Base-by-base conservation (phyloP, 2,797 vertebrate genomes). In the Sebastiscus tertius region DNA sequence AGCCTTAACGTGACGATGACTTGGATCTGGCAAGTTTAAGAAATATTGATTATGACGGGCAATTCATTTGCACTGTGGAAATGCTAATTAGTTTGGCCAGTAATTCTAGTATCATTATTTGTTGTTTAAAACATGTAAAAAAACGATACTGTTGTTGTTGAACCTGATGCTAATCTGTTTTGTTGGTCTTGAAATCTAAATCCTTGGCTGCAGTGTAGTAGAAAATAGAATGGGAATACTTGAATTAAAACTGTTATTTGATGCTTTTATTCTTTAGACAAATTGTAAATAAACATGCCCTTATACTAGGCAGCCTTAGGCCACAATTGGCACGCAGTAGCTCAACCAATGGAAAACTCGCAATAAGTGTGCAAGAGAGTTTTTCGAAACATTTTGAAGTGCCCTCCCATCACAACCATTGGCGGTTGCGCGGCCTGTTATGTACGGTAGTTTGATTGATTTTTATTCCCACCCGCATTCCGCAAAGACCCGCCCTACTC, bases 1-100 rank as follows among this genome's bases (percentile, higher is more conserved):
- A 20, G 3, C 7, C 2, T 49, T 22, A 54, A 72, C 55, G 6
- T 4, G 54, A 69, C 14, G 14, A 64, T 26, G 36, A 54, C 59
- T 79, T 66, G 24, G 72, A 62, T 84, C 80, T 84, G 69, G 64
- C 9, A 27, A 61, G 16, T 70, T 69, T 73, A 24, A 36, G 39
- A 74, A 26, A 79, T 58, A 85, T 66, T 86, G 60, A 72, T 79
- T 61, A 26, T 90, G 86, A 89, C 72, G 63, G 31, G 36, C 22
- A 65, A 72, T 80, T 74, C 1, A 82, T 86, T 87, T 80, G 46
- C 36, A 46, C 33, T 72, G 49, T 42, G 12, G 7, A 61, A 66
- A 49, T 34, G 39, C 33, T 71, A 2, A 76, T 70, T 72, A 52
- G 72, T 81, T 81, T 76, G 36, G 5, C 11, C 9, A 36, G n/a